These are phyloP conservation scores for Anabas testudineus DNA, from an alignment of 2,797 vertebrate genomes.

Conservation along the genomic window DNA sequence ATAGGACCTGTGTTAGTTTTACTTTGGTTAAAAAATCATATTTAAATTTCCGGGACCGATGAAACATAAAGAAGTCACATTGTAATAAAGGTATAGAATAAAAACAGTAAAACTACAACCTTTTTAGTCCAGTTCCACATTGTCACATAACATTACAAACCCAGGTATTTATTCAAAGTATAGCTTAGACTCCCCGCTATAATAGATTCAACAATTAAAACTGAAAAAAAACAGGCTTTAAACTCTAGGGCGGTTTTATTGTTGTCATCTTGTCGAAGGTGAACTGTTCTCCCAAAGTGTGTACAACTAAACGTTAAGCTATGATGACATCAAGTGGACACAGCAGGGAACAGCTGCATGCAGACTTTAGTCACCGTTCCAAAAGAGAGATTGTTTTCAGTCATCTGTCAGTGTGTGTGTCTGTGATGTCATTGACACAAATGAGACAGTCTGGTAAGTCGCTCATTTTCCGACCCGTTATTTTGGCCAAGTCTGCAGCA, in stretches of 20 bases:
- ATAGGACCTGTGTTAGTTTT: neutral
- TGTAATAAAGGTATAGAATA: neutral
- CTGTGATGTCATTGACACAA: conserved; percentile 29
- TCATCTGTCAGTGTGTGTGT: conserved; percentile 26
- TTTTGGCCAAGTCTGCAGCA: conserved; percentile 31
- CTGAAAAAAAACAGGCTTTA: neutral
- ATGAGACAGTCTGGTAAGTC: conserved; percentile 26
- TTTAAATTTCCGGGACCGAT: neutral
- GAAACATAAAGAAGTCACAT: neutral
- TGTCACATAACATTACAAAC: no score
- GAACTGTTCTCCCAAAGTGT: neutral
- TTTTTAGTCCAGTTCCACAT: neutral
- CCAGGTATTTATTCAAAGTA: no score
- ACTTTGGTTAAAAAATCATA: neutral
- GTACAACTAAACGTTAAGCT: conserved; percentile 43
- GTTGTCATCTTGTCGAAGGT: neutral
- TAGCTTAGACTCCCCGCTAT: no score
- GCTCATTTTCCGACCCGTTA: conserved; percentile 54
- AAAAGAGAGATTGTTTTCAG: neutral
- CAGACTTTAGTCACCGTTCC: neutral
- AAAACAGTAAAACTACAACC: neutral
- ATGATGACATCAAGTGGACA: conserved; percentile 71
- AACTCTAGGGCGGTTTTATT: neutral
- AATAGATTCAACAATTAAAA: neutral
- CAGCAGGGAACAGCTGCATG: conserved; percentile 18